Conservation (phyloP, 2,113 vertebrate species). For the Pleuronectes platessa region DNA sequence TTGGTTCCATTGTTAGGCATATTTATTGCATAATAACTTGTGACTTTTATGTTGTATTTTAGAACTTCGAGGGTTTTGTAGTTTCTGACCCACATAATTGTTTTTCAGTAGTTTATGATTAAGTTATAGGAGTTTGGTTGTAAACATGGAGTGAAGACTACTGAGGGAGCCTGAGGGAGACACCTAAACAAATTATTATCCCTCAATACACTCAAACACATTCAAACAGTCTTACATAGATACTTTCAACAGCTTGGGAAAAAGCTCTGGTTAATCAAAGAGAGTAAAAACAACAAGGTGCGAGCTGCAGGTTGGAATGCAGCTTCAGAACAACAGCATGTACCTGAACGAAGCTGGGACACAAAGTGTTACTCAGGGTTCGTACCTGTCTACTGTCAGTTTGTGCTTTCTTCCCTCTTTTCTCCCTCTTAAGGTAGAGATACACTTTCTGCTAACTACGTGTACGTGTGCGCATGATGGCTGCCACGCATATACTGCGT, state of each 20-base stretch:
- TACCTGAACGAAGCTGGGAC: background rate
- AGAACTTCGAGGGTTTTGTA: background rate
- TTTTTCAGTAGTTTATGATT: no score
- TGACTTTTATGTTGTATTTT: background rate
- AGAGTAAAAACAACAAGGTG: no score
- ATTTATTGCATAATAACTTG: no score
- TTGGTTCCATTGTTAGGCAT: no score
- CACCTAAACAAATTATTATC: background rate
- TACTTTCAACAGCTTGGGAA: conserved; percentile 51
- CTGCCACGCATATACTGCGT: no score
- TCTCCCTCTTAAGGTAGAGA: no score
- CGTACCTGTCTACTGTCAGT: no score
- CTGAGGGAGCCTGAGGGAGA: background rate
- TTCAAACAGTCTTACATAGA: background rate
- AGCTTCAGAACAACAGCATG: conserved; percentile 49
- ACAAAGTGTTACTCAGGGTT: background rate
- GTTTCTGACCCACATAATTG: background rate
- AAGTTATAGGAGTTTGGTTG: background rate
- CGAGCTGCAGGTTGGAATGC: background rate
- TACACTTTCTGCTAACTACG: no score
- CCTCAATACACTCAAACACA: background rate
- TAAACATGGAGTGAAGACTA: background rate
- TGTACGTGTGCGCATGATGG: no score
- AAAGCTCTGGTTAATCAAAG: conserved; percentile 13
- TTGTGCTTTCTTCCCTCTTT: no score